Conservation (phyloP, 2,113 vertebrate species). For the Hymenochirus boettgeri region DNA sequence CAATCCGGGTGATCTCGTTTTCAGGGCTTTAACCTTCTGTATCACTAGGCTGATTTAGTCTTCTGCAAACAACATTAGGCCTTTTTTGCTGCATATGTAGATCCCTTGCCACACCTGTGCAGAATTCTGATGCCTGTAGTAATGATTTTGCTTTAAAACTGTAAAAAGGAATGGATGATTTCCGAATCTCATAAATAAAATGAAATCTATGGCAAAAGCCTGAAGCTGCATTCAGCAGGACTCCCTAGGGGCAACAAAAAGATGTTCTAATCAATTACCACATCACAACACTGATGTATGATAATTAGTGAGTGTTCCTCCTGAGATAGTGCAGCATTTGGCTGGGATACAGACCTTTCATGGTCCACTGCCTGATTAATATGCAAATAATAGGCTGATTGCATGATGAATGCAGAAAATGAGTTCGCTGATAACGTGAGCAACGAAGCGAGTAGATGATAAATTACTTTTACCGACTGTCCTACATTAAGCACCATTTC, state of each 20-base stretch:
- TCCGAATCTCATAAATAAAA: conserved; percentile 24
- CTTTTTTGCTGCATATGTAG: too few relatives aligned
- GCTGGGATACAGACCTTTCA: conserved; percentile 69
- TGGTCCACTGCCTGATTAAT: conserved; percentile 84
- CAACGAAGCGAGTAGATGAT: conserved; percentile 76
- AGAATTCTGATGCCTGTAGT: too few relatives aligned
- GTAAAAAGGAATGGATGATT: background rate
- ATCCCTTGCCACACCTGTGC: too few relatives aligned
- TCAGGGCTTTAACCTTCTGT: too few relatives aligned
- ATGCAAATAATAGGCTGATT: conserved; percentile 89
- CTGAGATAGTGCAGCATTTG: conserved; percentile 74
- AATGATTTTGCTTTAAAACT: conserved; percentile 8
- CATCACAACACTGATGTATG: conserved; percentile 87
- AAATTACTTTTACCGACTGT: conserved; percentile 83
- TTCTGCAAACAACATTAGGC: too few relatives aligned
- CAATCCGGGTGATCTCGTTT: too few relatives aligned
- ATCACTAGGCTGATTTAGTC: too few relatives aligned
- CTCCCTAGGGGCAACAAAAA: conserved; percentile 71
- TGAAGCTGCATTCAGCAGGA: conserved; percentile 59
- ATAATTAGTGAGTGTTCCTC: conserved; percentile 83
- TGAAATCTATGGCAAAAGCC: conserved; percentile 52
- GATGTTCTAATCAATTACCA: conserved; percentile 93
- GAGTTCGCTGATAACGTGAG: conserved; percentile 69
- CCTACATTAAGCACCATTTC: conserved; percentile 83
- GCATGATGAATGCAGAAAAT: conserved; percentile 79